phyloP scores from a whole-genome alignment of 2,113 vertebrate species.

The Lonchura striata region DNA sequence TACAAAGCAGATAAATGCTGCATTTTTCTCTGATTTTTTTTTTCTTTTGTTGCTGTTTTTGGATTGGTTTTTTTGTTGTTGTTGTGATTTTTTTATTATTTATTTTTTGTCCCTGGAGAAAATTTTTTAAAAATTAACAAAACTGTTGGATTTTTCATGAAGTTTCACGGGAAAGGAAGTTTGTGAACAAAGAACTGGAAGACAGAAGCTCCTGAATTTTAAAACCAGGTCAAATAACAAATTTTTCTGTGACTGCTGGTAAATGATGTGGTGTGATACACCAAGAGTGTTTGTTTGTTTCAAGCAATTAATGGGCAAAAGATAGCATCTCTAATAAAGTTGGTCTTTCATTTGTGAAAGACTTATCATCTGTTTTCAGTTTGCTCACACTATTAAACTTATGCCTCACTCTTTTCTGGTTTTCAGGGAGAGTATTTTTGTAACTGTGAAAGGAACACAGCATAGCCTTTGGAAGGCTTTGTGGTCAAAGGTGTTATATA shows the following conservation, averaged over 20 bases:
- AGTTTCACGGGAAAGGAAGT: background rate
- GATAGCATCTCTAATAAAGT: background rate
- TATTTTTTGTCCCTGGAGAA: no score
- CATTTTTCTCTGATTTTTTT: background rate
- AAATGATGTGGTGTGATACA: background rate
- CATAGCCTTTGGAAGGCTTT: background rate
- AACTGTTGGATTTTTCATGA: background rate
- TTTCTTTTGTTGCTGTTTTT: background rate
- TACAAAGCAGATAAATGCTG: background rate
- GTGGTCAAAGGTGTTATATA: conserved; percentile 47
- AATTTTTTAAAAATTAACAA: background rate
- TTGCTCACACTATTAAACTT: background rate
- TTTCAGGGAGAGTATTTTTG: background rate
- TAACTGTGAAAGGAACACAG: background rate
- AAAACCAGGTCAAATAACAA: background rate
- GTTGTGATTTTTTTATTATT: background rate
- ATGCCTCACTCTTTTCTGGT: background rate
- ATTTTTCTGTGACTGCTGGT: background rate
- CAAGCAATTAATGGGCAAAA: background rate
- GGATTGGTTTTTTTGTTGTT: background rate
- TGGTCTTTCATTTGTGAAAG: background rate
- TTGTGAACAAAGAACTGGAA: background rate
- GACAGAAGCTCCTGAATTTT: background rate
- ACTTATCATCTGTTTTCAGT: background rate
- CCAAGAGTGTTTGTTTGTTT: background rate